Evolutionary conservation across 2,113 vertebrate genomes (phyloP), one percentile per base, ranked within the genome.

Genomic region (Mus pahari): DNA sequence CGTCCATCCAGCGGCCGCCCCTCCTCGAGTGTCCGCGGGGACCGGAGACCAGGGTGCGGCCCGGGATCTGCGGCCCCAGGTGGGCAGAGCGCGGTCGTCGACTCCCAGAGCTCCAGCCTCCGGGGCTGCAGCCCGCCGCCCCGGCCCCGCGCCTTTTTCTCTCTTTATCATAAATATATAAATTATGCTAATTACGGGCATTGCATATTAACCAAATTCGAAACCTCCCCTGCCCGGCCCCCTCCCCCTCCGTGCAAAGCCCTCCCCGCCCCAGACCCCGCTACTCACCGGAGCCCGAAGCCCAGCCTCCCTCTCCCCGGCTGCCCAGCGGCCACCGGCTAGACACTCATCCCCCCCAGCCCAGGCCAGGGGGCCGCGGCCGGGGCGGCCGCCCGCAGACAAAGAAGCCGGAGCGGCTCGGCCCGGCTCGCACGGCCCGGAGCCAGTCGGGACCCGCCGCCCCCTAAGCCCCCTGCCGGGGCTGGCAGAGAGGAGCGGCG

Each of bases 121-220:
- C 86, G 42, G 42, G 68, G 86, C 84, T 66, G 84, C 64, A 70
- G 64, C 86, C 86, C 86, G 58, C 74, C 74, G 86, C 86, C 77
- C 96, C 48, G 84, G 95, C 77, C 95, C 96, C 96, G 75, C 92
- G 94, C 94, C 96, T 93, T 96, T 96, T 92, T 42, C 94, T 98
- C 99, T 99, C 98, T 98, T 99, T 99, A 99, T 99, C 99, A 99
- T 99, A 99, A 99, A 99, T 99, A 99, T 99, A 99, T 99, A 99
- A 99, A 99, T 99, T 99, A 99, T 99, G 99, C 99, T 99, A 99
- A 99, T 99, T 99, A 99, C 98, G 98, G 99, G 92, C 99, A 99
- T 99, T 99, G 99, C 99, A 99, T 99, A 99, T 99, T 99, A 99
- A 99, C 99, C 98, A 98, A 97, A 98, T 95, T 95, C 96, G 98